Evolutionary conservation across 2,113 vertebrate species (phyloP).

Genomic region (Vanacampus margaritifer): DNA sequence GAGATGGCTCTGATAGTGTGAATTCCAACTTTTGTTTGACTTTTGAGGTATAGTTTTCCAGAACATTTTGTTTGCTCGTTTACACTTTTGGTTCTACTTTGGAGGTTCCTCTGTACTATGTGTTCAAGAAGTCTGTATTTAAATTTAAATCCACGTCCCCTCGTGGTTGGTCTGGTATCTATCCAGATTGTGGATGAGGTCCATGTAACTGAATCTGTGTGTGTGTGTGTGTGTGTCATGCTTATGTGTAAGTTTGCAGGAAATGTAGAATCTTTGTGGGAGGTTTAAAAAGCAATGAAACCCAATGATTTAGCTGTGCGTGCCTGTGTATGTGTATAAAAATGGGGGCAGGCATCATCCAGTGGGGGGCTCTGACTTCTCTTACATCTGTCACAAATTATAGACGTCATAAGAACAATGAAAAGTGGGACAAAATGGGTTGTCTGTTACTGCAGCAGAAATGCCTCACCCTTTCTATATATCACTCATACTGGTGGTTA

Average conservation of each 20-base stretch:
- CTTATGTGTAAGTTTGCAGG: constrained; percentile 20
- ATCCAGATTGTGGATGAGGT: constrained; percentile 60
- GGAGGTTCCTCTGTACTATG: not conserved
- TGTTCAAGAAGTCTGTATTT: constrained; percentile 35
- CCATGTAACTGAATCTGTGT: constrained; percentile 65
- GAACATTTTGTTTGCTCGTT: not conserved
- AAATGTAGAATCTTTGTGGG: constrained; percentile 60
- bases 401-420: constrained; percentile 53
- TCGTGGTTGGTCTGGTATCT: constrained; percentile 61
- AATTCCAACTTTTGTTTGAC: not conserved
- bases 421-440: constrained; percentile 37
- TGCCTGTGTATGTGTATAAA: constrained; percentile 7
- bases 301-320: constrained; percentile 1
- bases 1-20: not conserved
- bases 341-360: constrained; percentile 15
- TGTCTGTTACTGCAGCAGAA: constrained; percentile 35
- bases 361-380: constrained; percentile 41
- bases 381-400: constrained; percentile 67
- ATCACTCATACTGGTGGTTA: constrained; percentile 13
- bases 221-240: constrained; percentile 18
- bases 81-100: too few species aligned
- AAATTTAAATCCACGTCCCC: constrained; percentile 40
- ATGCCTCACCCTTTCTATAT: constrained; percentile 16
- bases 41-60: not conserved
- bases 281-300: constrained; percentile 57